Conservation (phyloP, 1,140 invertebrate genomes). For the Drosophila lowei region DNA sequence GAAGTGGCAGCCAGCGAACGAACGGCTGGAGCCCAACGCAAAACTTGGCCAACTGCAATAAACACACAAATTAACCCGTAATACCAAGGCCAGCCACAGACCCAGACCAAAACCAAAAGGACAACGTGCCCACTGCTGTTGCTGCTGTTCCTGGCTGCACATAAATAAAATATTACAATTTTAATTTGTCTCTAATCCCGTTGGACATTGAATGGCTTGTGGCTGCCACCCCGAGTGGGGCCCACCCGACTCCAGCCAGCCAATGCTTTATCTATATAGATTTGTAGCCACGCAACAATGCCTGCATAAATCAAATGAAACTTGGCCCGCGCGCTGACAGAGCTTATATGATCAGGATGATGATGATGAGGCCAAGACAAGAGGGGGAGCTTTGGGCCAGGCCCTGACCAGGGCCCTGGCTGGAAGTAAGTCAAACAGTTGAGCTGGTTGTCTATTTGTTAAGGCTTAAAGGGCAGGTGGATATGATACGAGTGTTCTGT, state of each 20-base stretch:
- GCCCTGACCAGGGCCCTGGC: neutral
- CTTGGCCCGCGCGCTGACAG: conserved; percentile 49
- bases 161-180: conserved; percentile 82
- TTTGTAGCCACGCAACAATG: conserved; percentile 30
- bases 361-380: neutral
- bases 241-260: too few relatives aligned
- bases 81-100: conserved; percentile 55
- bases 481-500: too few relatives aligned
- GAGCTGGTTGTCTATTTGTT: too few relatives aligned
- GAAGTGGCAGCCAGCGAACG: neutral
- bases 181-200: conserved; percentile 80
- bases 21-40: conserved; percentile 37
- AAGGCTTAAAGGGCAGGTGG: too few relatives aligned
- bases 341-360: conserved; percentile 28
- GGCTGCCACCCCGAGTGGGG: conserved; percentile 21
- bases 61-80: conserved; percentile 82
- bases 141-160: conserved; percentile 31
- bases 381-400: neutral
- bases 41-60: conserved; percentile 80
- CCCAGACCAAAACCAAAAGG: conserved; percentile 43
- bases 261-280: conserved; percentile 33
- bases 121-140: conserved; percentile 51
- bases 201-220: conserved; percentile 59
- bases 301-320: conserved; percentile 65
- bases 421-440: neutral